Base-by-base conservation (phyloP, 2,888 invertebrate species). In the Blera fallax region DNA sequence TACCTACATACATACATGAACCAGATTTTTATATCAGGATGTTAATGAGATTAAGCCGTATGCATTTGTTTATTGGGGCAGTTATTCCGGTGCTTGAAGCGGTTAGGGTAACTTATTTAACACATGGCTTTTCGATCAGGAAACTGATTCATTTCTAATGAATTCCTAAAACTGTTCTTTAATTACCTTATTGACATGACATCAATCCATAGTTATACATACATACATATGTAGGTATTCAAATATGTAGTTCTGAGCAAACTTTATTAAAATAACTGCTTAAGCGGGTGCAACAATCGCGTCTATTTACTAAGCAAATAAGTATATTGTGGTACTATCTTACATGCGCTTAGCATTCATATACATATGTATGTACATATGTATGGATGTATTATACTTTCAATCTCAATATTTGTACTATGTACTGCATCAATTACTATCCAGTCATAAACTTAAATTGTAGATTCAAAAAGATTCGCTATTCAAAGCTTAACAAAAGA, bases 121-220 rank as follows among this genome's bases (percentile, higher is more conserved):
- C 24, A 24, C 4, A 24, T 24, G 24, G 24, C 24, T 24, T 24
- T 24, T 0, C 3, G 11, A n/a, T 37, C 14, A 43, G 4, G 3
- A 3, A 16, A 43, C 10, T 52, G 67, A 67, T 40, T 67, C 67
- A 67, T 40, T 50, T 37, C 21, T 37, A 8, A 52, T 14, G 11
- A 67, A 37, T 67, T 52, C 67, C 27, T 52, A 11, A 67, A 52
- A 52, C 34, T 52, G 52, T 8, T 24, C 34, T 67, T 64, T 27
- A 4, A 14, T 14, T 10, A 7, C 29, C 10, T 62, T 14, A 54
- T 21, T 43, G 29, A 32, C 45, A 76, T 65, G 48, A 76, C 56
- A 76, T 76, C 65, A 48, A 76, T 43, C 4, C 40, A 43, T 27
- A 64, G 64, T 74, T 16, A 29, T 62, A 50, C 32, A 52, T n/a